Evolutionary conservation across 53 echinoderm and acorn worm species (phyloP).

Genomic region (Echinarachnius parma): DNA sequence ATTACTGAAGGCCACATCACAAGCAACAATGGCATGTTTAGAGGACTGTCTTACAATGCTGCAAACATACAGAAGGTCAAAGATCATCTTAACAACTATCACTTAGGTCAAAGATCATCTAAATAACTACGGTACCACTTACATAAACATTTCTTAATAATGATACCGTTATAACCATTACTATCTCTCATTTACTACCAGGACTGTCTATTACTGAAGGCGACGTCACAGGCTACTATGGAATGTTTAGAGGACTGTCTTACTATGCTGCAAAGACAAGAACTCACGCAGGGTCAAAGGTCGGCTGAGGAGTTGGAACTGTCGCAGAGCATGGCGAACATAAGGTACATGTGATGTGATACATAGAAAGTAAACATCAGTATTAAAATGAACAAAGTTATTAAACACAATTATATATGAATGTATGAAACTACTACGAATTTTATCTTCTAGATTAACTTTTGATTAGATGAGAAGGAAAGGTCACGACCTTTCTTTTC

Average conservation of each 20-base stretch:
- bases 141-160: too few species aligned
- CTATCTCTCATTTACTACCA: too few species aligned
- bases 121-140: too few species aligned
- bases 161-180: too few species aligned
- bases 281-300: conserved; percentile 73
- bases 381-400: not conserved
- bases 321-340: conserved; percentile 85
- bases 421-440: too few species aligned
- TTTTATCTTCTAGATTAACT: too few species aligned
- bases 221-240: conserved; percentile 93
- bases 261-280: conserved; percentile 79
- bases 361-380: too few species aligned
- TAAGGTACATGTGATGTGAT: conserved; percentile 53
- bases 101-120: too few species aligned
- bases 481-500: too few species aligned
- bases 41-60: conserved; percentile 81
- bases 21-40: conserved; percentile 78
- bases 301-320: conserved; percentile 62
- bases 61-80: conserved; percentile 82
- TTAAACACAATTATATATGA: too few species aligned
- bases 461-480: too few species aligned
- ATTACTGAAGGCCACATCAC: conserved; percentile 83
- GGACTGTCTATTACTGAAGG: conserved; percentile 88
- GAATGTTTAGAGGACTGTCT: conserved; percentile 89
- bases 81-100: conserved; percentile 49